Conservation (phyloP, 2,888 invertebrate species). For the Synergus japonicus region DNA sequence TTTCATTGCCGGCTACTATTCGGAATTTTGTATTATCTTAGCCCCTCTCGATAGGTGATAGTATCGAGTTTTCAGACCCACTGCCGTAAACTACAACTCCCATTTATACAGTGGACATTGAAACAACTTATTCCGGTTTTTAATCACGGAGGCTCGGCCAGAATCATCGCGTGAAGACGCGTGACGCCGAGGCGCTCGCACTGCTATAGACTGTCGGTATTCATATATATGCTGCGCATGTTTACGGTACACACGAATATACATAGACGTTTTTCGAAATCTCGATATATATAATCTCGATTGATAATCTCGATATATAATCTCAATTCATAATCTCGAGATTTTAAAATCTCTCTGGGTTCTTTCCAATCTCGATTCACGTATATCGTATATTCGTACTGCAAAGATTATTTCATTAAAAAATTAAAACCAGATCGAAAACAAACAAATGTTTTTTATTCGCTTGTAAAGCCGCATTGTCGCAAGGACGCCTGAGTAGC, state of each 20-base stretch:
- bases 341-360: constrained; percentile 7
- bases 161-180: constrained; percentile 74
- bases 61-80: constrained; percentile 58
- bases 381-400: constrained; percentile 70
- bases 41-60: neutral
- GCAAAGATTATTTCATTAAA: constrained; percentile 78
- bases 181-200: constrained; percentile 76
- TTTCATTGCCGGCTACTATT: neutral
- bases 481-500: constrained; percentile 26
- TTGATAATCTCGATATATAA: constrained; percentile 44
- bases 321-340: constrained; percentile 44
- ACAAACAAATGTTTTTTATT: constrained; percentile 73
- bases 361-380: constrained; percentile 56
- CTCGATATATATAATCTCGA: constrained; percentile 44
- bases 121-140: constrained; percentile 78
- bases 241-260: constrained; percentile 75
- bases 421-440: constrained; percentile 77
- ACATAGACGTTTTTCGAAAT: constrained; percentile 63
- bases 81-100: constrained; percentile 75
- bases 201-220: constrained; percentile 78
- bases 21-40: constrained; percentile 5
- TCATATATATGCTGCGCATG: constrained; percentile 76
- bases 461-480: constrained; percentile 70
- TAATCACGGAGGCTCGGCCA: constrained; percentile 77
- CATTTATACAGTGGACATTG: constrained; percentile 77